A percentile compares a stretch with the other conserved stretches of the same genome.
These are phyloP conservation scores for Uloborus plumipes DNA, from an alignment of 2,888 invertebrate genomes.

Conservation along the genomic window DNA sequence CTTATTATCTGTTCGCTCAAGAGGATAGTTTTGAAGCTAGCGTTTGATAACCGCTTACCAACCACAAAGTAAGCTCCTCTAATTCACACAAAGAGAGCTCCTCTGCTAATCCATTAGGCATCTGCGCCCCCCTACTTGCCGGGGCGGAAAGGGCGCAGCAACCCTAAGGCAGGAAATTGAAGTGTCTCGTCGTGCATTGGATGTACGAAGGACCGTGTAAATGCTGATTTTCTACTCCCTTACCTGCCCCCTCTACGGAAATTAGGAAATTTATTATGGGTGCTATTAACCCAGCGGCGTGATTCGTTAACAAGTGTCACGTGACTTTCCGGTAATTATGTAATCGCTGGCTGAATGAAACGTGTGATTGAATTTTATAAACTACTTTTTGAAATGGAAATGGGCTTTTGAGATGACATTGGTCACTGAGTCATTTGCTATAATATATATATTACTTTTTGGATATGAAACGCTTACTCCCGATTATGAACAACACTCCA, in stretches of 20 bases:
- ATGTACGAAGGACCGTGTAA: constrained; percentile 23
- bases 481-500: too few relatives aligned
- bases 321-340: constrained; percentile 48
- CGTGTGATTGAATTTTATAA: constrained; percentile 17
- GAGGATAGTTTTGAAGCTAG: background rate
- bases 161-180: constrained; percentile 49
- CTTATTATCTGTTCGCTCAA: too few relatives aligned
- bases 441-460: too few relatives aligned
- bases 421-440: too few relatives aligned
- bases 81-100: constrained; percentile 37
- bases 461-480: too few relatives aligned
- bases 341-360: constrained; percentile 9
- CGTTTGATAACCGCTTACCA: constrained; percentile 29
- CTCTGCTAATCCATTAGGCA: constrained; percentile 42
- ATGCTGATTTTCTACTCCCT: constrained; percentile 29
- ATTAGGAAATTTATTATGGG: constrained; percentile 46
- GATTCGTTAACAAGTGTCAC: constrained; percentile 51
- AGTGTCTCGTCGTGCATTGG: constrained; percentile 46
- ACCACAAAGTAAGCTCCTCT: constrained; percentile 32
- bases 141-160: constrained; percentile 14
- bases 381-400: too few relatives aligned
- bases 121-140: constrained; percentile 9
- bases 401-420: too few relatives aligned
- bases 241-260: constrained; percentile 26
- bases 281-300: constrained; percentile 40